Evolutionary conservation across 2,888 invertebrate species (phyloP).

Genomic region (Tachina grossa): DNA sequence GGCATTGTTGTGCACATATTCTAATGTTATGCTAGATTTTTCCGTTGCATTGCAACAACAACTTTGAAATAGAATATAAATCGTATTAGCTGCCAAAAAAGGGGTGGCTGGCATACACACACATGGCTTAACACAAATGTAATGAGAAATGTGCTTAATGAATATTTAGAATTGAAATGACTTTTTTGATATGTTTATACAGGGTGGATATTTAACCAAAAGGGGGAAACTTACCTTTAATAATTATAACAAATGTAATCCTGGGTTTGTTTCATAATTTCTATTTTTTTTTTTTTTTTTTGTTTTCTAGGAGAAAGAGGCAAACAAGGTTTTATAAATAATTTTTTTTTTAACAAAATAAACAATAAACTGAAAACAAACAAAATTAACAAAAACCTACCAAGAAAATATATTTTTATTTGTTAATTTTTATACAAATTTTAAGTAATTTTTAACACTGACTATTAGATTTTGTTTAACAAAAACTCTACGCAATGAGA

Average conservation of each 20-base stretch:
- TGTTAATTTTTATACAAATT: not conserved
- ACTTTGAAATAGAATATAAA: conserved; percentile 37
- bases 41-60: not conserved
- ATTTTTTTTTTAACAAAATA: not conserved
- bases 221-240: conserved; percentile 44
- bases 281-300: conserved; percentile 5
- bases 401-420: not conserved
- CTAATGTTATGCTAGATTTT: not conserved
- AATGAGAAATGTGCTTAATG: not conserved
- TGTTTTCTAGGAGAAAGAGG: not conserved
- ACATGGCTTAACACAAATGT: not conserved
- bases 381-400: not conserved
- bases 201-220: not conserved
- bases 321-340: not conserved
- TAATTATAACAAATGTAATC: conserved; percentile 46
- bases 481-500: conserved; percentile 2
- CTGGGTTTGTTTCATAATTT: conserved; percentile 11
- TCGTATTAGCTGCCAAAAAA: conserved; percentile 26
- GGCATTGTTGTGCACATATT: not conserved
- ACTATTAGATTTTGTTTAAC: conserved; percentile 7
- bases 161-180: conserved; percentile 25
- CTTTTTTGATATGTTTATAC: not conserved
- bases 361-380: not conserved
- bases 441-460: conserved; percentile 20
- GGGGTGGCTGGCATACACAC: conserved; percentile 15